These are phyloP conservation scores for Mythimna ferrago DNA, from an alignment of 2,888 invertebrate species.

Conservation along the genomic window DNA sequence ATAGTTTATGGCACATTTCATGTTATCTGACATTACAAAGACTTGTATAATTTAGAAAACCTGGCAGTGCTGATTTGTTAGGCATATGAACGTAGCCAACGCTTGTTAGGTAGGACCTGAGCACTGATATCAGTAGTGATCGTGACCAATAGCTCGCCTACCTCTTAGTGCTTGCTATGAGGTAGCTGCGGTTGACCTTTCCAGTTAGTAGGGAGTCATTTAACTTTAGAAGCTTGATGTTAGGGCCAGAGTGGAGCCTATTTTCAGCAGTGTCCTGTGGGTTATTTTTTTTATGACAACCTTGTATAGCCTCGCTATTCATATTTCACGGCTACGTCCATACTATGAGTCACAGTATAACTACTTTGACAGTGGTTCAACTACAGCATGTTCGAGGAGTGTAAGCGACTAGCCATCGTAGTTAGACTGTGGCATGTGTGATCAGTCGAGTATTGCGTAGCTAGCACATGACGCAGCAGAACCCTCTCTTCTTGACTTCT, in stretches of 20 bases:
- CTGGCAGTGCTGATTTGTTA: conserved; percentile 37
- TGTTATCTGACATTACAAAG: conserved; percentile 10
- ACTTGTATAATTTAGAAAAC: conserved; percentile 34
- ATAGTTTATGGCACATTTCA: conserved; percentile 18
- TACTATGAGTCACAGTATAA: conserved; percentile 3
- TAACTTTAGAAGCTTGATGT: conserved; percentile 16
- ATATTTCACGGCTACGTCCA: conserved; percentile 13
- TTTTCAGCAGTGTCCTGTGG: background rate
- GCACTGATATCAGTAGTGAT: background rate
- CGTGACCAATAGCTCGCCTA: background rate
- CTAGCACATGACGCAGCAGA: conserved; percentile 78
- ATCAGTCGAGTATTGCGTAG: conserved; percentile 24
- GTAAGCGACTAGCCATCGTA: background rate
- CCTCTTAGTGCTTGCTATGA: conserved; percentile 10
- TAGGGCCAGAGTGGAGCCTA: background rate
- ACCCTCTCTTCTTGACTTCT: conserved; percentile 59
- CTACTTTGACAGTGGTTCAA: background rate
- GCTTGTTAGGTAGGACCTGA: conserved; percentile 8
- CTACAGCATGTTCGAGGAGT: background rate
- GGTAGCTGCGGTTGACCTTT: conserved; percentile 35
- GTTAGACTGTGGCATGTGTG: background rate
- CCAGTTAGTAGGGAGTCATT: background rate
- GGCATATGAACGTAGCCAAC: conserved; percentile 31
- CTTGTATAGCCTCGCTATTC: background rate
- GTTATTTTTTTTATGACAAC: background rate